Evolutionary conservation across 2,113 vertebrate genomes (phyloP).

Genomic region (Xerus inauris): DNA sequence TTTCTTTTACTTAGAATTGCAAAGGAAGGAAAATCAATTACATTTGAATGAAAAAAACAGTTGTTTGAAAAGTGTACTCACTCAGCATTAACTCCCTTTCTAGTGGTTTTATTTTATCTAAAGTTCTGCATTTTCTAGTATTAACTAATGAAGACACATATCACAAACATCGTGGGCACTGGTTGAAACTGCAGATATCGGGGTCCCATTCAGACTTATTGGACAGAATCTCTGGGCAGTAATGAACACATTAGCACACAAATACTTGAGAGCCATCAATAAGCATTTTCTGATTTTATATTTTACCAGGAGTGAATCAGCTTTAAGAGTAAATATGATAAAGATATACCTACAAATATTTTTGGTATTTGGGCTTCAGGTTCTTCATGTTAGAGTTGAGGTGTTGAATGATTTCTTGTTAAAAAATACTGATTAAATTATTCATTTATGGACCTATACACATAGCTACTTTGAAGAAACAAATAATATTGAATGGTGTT

Average conservation of each 20-base stretch:
- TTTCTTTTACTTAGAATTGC: neutral
- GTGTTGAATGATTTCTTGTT: neutral
- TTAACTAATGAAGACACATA: neutral
- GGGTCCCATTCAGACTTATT: neutral
- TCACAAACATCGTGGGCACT: neutral
- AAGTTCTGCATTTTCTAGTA: neutral
- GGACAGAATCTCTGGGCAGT: neutral
- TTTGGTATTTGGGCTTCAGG: neutral
- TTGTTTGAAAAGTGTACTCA: neutral
- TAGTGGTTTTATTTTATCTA: neutral
- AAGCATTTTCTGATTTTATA: neutral
- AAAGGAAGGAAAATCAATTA: neutral
- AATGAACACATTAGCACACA: neutral
- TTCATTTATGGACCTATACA: neutral
- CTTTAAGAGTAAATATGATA: neutral
- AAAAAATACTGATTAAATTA: neutral
- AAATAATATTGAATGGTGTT: constrained; percentile 18
- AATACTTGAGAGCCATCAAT: neutral
- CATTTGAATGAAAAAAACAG: neutral
- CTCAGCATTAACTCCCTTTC: neutral
- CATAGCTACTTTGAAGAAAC: constrained; percentile 34
- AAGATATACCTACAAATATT: neutral
- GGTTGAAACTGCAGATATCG: neutral
- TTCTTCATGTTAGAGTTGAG: neutral
- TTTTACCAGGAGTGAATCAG: neutral